phyloP scores from a whole-genome alignment of 2,888 invertebrate genomes.

The Mythimna loreyi region DNA sequence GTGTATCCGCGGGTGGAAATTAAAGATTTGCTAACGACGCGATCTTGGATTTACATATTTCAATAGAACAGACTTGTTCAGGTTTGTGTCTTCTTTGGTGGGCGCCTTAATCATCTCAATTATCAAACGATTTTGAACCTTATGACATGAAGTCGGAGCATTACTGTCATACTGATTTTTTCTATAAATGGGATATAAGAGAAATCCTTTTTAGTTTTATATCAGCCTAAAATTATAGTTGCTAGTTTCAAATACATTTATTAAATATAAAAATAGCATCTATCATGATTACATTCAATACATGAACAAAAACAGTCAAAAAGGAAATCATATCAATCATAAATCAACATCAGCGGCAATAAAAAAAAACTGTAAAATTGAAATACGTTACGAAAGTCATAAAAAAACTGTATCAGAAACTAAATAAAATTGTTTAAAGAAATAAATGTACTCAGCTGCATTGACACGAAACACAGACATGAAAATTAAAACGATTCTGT shows the following conservation, averaged over 20 bases:
- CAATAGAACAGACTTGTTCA: slow-evolving; percentile 15
- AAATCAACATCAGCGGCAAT: slow-evolving; percentile 6
- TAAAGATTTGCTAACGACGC: slow-evolving; percentile 64
- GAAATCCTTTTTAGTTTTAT: background rate
- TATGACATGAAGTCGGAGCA: background rate
- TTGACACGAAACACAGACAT: background rate
- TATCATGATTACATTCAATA: slow-evolving; percentile 3
- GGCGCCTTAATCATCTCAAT: background rate
- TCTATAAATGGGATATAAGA: background rate
- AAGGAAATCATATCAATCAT: slow-evolving; percentile 12
- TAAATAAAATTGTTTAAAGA: slow-evolving; percentile 2
- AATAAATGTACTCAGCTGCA: slow-evolving; percentile 11
- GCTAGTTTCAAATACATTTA: background rate
- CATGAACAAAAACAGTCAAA: background rate
- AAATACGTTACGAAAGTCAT: slow-evolving; percentile 30
- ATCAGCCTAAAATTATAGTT: background rate
- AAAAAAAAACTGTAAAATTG: slow-evolving; percentile 37
- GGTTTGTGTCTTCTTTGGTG: slow-evolving; percentile 2
- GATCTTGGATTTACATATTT: slow-evolving; percentile 61
- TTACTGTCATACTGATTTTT: background rate
- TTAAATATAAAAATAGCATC: background rate
- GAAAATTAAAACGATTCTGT: slow-evolving; percentile 24
- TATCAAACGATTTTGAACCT: background rate
- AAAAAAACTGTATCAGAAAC: slow-evolving; percentile 2
- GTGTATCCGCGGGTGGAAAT: slow-evolving; percentile 65